phyloP scores from a whole-genome alignment of 2,113 vertebrate species.

The Ahaetulla prasina region DNA sequence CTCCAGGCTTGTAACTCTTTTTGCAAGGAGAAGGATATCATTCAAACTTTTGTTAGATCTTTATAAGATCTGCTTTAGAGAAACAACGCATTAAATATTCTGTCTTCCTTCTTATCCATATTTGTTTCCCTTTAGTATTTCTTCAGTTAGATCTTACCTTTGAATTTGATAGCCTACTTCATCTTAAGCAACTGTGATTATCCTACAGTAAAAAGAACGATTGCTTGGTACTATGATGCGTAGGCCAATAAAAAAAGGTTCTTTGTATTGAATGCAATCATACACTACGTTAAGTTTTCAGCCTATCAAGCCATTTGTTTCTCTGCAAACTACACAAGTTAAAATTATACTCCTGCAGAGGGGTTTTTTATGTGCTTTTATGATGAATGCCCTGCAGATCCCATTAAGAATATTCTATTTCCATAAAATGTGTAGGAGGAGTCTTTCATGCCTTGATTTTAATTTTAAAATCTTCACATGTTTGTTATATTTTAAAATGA shows the following conservation, averaged over 20 bases:
- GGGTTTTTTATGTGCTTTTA: conserved; percentile 23
- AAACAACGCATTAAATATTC: neutral
- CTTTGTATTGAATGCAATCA: conserved; percentile 17
- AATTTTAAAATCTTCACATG: neutral
- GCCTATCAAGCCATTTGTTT: neutral
- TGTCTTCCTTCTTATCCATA: neutral
- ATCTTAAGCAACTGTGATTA: conserved; percentile 48
- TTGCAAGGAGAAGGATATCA: neutral
- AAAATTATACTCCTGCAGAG: conserved; percentile 1
- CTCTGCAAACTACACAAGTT: conserved; percentile 18
- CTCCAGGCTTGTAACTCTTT: neutral
- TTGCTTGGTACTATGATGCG: neutral
- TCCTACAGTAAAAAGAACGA: conserved; percentile 39
- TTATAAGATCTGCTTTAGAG: neutral
- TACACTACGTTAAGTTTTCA: conserved; percentile 17
- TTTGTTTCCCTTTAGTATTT: neutral
- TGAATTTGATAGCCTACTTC: conserved; percentile 51
- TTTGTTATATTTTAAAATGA: conserved; percentile 14
- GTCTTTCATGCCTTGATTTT: neutral
- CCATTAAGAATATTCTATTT: neutral
- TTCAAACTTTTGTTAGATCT: neutral
- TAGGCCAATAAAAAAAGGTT: conserved; percentile 31
- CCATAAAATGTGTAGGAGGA: neutral
- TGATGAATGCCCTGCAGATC: neutral
- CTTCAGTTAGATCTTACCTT: conserved; percentile 10